Conservation (phyloP, 2,797 vertebrate species). For the Notolepis coatsorum region DNA sequence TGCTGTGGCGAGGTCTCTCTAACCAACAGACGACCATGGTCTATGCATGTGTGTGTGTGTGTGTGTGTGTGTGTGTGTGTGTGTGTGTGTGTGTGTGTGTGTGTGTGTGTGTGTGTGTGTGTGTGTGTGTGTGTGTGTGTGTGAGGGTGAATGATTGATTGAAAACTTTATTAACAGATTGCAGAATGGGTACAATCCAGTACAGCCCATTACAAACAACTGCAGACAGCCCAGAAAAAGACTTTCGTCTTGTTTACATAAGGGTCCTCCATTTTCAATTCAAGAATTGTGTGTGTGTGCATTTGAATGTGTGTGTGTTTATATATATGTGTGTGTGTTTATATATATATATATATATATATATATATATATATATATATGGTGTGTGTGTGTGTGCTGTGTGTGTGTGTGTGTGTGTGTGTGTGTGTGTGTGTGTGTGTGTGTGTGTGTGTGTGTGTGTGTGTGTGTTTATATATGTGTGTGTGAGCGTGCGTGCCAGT, state of each 20-base stretch:
- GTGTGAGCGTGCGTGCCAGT: slow-evolving; percentile 22
- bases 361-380: background rate
- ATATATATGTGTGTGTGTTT: slow-evolving; percentile 36
- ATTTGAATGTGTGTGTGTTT: background rate
- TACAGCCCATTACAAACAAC: slow-evolving; percentile 12
- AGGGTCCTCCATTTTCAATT: too few relatives aligned
- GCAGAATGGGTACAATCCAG: background rate
- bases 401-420: background rate
- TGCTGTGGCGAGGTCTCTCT: too few relatives aligned
- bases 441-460: slow-evolving; percentile 16
- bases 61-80: too few relatives aligned
- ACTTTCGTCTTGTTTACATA: too few relatives aligned
- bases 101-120: too few relatives aligned
- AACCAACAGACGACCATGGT: too few relatives aligned
- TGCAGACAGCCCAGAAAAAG: background rate
- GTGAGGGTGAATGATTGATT: too few relatives aligned
- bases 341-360: background rate
- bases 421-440: slow-evolving; percentile 20
- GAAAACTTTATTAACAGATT: too few relatives aligned
- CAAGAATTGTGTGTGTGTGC: background rate
- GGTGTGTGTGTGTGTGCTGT: slow-evolving; percentile 4
- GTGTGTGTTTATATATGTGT: slow-evolving; percentile 8
- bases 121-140: too few relatives aligned
- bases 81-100: too few relatives aligned
- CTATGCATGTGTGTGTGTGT: too few relatives aligned